Evolutionary conservation across 2,797 vertebrate genomes (phyloP).

Genomic region (Catharus ustulatus): DNA sequence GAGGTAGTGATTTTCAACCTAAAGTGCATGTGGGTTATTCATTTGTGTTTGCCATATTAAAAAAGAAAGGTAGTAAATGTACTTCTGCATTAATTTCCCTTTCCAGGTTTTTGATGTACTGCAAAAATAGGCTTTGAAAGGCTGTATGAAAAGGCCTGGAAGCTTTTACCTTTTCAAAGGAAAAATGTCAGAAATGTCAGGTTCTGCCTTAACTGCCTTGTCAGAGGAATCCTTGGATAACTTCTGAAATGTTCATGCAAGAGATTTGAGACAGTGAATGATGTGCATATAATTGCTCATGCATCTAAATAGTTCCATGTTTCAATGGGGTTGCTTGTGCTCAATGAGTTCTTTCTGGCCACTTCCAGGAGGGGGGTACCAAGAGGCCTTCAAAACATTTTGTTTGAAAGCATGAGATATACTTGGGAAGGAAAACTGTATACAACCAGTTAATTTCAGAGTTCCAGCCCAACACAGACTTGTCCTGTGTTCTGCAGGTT

Average conservation of each 20-base stretch:
- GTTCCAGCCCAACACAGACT: background rate
- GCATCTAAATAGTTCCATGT: background rate
- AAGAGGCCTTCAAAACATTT: background rate
- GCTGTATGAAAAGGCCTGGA: background rate
- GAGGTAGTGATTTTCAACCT: background rate
- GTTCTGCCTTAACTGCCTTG: background rate
- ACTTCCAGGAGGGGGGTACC: background rate
- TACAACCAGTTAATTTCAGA: background rate
- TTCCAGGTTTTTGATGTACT: background rate
- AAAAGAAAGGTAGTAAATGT: background rate
- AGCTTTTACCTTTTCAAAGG: slow-evolving; percentile 25
- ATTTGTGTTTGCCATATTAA: background rate
- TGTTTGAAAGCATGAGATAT: background rate
- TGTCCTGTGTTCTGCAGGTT: no score
- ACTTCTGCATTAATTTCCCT: background rate
- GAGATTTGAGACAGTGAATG: background rate
- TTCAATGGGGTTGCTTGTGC: background rate
- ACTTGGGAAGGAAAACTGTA: background rate
- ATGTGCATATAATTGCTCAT: background rate
- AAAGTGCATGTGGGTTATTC: background rate
- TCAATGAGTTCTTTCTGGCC: background rate
- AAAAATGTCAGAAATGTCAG: background rate
- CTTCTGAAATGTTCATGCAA: background rate
- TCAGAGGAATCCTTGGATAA: background rate
- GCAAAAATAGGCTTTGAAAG: background rate